Percentiles rank a stretch among this genome's conserved stretches.
Conservation (phyloP, 2,113 vertebrate genomes). For the Lampris incognitus region DNA sequence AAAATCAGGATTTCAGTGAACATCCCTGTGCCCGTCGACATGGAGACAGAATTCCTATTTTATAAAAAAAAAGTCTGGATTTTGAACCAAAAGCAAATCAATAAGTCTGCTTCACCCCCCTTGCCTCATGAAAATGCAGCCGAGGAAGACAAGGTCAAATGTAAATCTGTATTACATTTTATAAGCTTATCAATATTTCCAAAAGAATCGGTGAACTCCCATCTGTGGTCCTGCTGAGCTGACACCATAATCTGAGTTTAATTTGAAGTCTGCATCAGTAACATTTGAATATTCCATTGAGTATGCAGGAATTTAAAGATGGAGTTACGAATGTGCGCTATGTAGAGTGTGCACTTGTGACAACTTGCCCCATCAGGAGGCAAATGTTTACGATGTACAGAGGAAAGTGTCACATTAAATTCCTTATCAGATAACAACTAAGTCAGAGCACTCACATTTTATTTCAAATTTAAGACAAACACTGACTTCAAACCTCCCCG, state of each 20-base stretch:
- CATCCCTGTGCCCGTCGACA: conserved; percentile 28
- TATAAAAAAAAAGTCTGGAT: conserved; percentile 47
- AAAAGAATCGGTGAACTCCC: conserved; percentile 5
- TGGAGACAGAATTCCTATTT: conserved; percentile 47
- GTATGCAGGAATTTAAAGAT: background rate
- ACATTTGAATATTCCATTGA: background rate
- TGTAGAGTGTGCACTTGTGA: too few species aligned
- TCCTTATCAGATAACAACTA: too few species aligned
- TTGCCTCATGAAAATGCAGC: conserved; percentile 33
- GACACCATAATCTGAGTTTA: conserved; percentile 5
- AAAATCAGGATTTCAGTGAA: conserved; percentile 42
- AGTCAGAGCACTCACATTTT: too few species aligned
- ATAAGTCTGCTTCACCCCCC: conserved; percentile 44
- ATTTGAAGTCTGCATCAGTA: background rate
- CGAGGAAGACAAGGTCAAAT: background rate
- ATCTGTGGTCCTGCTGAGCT: conserved; percentile 4
- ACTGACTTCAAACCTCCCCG: too few species aligned
- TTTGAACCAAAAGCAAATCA: conserved; percentile 48
- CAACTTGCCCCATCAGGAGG: too few species aligned
- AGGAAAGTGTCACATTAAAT: too few species aligned
- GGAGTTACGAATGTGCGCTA: too few species aligned
- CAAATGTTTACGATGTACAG: too few species aligned
- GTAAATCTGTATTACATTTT: too few species aligned
- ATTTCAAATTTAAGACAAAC: too few species aligned
- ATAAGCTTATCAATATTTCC: background rate